phyloP scores from a whole-genome alignment of 2,113 vertebrate species.

The Enhydra lutris region DNA sequence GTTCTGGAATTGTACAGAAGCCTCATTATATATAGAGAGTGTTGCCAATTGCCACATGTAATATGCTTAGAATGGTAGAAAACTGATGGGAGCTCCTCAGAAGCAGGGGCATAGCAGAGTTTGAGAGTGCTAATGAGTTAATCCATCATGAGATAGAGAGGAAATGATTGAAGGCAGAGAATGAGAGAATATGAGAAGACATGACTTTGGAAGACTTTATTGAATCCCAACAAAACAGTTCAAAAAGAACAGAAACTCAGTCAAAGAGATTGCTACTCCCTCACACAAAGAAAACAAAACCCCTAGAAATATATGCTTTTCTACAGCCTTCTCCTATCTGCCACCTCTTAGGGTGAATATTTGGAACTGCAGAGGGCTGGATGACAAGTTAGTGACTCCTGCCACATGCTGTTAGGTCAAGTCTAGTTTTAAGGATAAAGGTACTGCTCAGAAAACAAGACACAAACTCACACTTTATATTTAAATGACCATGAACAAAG shows the following conservation, averaged over 20 bases:
- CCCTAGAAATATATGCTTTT: neutral
- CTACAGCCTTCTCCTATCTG: neutral
- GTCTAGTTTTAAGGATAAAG: neutral
- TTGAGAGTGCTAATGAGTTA: neutral
- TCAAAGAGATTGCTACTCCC: neutral
- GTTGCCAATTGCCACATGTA: neutral
- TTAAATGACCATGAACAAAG: neutral
- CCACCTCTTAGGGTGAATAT: neutral
- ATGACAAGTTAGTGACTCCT: neutral
- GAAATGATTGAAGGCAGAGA: neutral
- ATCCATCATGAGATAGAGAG: neutral
- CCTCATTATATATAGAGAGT: neutral
- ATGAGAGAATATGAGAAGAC: neutral
- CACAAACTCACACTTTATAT: neutral
- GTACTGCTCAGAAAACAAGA: neutral
- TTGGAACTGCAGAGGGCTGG: neutral
- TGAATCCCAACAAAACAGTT: neutral
- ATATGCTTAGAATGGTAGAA: neutral
- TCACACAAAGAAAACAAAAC: neutral
- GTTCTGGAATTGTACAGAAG: neutral
- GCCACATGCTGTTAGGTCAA: neutral
- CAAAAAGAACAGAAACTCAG: conserved; percentile 5
- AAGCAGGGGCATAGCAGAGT: neutral
- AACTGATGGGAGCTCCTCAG: neutral
- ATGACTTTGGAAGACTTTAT: neutral